Evolutionary conservation across 1,140 invertebrate genomes (phyloP).

Genomic region (Temnothorax curvispinosus): DNA sequence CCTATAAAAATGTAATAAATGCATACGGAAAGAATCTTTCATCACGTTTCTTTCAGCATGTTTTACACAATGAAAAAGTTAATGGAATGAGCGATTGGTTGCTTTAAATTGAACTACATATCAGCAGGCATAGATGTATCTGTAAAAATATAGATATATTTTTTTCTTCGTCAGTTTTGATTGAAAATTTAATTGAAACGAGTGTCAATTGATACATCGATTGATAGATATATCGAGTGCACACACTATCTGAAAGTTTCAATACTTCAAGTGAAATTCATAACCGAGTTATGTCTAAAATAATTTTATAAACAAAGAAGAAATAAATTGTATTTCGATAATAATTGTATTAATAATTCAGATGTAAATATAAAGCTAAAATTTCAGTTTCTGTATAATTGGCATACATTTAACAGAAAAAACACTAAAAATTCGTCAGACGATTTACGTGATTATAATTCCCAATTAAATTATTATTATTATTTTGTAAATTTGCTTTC

Average conservation of each 20-base stretch:
- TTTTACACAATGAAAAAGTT: slow-evolving; percentile 21
- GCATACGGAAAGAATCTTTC: background rate
- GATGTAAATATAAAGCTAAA: background rate
- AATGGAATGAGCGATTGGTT: slow-evolving; percentile 26
- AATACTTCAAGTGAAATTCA: slow-evolving; percentile 3
- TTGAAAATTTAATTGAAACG: slow-evolving; percentile 50
- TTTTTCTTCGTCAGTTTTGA: slow-evolving; percentile 14
- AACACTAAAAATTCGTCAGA: background rate
- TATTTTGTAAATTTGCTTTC: background rate
- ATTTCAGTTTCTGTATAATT: background rate
- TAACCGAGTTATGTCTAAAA: background rate
- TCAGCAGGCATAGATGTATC: background rate
- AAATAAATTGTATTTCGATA: background rate
- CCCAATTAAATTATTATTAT: slow-evolving; percentile 1
- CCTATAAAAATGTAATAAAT: background rate
- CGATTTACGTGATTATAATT: background rate
- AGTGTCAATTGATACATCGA: slow-evolving; percentile 29
- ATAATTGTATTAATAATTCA: background rate
- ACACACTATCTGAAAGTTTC: slow-evolving; percentile 1
- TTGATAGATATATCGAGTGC: background rate
- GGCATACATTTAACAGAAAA: background rate
- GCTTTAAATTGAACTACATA: slow-evolving; percentile 17
- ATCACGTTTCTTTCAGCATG: background rate
- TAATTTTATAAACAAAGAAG: background rate
- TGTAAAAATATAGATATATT: slow-evolving; percentile 11